phyloP scores from a whole-genome alignment of 2,113 vertebrate genomes.

The Ammodramus savannarum region DNA sequence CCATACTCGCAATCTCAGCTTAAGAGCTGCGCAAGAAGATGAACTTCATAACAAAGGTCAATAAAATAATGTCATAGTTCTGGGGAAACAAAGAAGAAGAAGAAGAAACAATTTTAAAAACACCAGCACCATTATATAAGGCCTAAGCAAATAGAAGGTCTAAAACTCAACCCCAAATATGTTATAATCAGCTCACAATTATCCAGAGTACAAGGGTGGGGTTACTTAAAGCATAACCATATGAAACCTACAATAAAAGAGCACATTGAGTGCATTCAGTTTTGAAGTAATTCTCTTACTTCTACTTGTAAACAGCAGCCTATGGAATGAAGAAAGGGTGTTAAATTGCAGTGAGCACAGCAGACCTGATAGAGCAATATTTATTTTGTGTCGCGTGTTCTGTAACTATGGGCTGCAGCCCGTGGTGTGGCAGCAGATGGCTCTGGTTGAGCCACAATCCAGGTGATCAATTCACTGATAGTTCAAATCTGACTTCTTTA shows the following conservation, averaged over 20 bases:
- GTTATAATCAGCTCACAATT: background rate
- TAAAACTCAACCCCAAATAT: background rate
- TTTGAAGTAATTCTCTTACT: background rate
- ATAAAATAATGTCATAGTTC: background rate
- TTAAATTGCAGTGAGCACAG: background rate
- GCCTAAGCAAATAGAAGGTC: background rate
- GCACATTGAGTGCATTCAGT: background rate
- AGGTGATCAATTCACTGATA: background rate
- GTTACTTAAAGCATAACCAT: background rate
- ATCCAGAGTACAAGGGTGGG: background rate
- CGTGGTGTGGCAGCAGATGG: background rate
- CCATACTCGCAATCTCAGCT: background rate
- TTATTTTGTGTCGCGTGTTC: background rate
- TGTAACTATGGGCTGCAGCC: background rate
- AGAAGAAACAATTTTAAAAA: background rate
- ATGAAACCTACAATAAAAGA: background rate
- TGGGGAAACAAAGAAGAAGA: background rate
- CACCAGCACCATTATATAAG: background rate
- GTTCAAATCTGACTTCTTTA: background rate
- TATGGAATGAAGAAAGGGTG: background rate
- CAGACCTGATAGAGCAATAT: background rate
- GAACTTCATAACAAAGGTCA: background rate
- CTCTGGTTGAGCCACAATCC: background rate
- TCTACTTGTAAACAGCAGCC: constrained; percentile 3
- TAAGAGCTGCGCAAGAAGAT: background rate